These are phyloP conservation scores for Eidolon dupreanum DNA, from an alignment of 2,797 vertebrate genomes.

Conservation along the genomic window DNA sequence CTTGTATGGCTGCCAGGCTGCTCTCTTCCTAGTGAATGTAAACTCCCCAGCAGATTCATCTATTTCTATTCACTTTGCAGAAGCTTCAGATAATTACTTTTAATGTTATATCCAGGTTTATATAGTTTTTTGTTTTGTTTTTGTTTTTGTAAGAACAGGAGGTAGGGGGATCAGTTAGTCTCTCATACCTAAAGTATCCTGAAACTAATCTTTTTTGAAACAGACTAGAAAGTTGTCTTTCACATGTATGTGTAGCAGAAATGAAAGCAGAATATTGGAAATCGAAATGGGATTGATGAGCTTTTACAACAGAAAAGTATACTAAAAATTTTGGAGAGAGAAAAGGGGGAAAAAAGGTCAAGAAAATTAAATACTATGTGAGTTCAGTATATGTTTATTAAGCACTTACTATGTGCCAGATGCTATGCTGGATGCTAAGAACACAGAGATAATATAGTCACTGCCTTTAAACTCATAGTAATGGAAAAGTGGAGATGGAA, in stretches of 20 bases:
- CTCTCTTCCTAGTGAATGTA: neutral
- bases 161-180: neutral
- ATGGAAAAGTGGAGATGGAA: neutral
- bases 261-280: neutral
- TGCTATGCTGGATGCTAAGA: neutral
- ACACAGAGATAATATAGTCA: neutral
- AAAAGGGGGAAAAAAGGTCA: neutral
- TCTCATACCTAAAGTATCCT: neutral
- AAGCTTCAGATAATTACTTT: neutral
- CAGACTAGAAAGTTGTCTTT: slow-evolving; percentile 18
- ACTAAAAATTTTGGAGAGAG: neutral
- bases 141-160: neutral
- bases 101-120: neutral
- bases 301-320: neutral
- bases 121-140: neutral
- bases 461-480: neutral
- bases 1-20: neutral
- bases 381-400: neutral
- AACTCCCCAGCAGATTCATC: neutral
- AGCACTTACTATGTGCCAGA: neutral
- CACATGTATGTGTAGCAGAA: neutral
- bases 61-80: neutral
- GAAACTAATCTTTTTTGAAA: neutral
- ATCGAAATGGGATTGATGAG: neutral
- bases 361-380: neutral